Conservation (phyloP, 2,113 vertebrate genomes). For the Ptyas mucosa region DNA sequence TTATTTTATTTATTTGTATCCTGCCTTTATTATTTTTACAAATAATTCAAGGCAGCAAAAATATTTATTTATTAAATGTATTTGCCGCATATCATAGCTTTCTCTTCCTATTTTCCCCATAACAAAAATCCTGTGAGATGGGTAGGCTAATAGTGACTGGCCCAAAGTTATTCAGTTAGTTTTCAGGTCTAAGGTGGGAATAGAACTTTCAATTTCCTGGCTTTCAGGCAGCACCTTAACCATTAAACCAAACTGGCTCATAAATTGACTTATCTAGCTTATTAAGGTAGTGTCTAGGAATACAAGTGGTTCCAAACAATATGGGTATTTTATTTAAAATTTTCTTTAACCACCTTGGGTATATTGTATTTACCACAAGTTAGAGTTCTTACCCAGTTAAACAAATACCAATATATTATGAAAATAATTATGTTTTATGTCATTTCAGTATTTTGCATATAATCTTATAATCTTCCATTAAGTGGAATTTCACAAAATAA, state of each 20-base stretch:
- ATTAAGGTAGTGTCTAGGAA: not conserved
- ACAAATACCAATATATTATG: not conserved
- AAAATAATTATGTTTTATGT: constrained; percentile 21
- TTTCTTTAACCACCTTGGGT: not conserved
- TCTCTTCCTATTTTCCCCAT: not conserved
- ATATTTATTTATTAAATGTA: not conserved
- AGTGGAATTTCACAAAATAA: constrained; percentile 55
- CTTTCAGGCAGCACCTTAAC: not conserved
- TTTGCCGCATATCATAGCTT: not conserved
- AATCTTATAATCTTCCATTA: constrained; percentile 36
- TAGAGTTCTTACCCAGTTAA: constrained; percentile 9
- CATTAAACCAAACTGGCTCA: not conserved
- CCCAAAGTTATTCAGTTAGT: not conserved
- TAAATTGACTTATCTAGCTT: not conserved
- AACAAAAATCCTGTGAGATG: not conserved
- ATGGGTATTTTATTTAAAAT: not conserved
- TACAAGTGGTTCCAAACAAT: not conserved
- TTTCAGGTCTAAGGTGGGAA: too few relatives aligned
- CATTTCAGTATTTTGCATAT: constrained; percentile 8
- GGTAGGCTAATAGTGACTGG: not conserved
- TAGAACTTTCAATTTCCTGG: not conserved
- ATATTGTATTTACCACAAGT: not conserved
- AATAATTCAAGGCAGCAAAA: not conserved
- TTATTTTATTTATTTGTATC: not conserved
- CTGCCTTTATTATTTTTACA: not conserved